Evolutionary conservation across 1,140 invertebrate genomes (phyloP).

Genomic region (Drosophila willistoni): DNA sequence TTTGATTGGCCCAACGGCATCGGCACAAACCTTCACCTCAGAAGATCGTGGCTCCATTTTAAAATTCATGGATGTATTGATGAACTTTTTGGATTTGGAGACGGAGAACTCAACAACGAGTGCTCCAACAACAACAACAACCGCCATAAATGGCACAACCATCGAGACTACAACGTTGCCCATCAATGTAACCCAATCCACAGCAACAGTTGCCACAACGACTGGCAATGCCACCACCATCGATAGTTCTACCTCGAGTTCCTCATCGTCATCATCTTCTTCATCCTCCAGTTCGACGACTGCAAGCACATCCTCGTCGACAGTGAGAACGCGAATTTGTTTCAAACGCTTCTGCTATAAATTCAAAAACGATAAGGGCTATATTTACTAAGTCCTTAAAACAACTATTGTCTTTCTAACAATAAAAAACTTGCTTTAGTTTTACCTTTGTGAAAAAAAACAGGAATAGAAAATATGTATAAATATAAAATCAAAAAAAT

Average conservation of each 20-base stretch:
- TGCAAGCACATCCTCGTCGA: background rate
- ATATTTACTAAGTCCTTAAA: slow-evolving; percentile 32
- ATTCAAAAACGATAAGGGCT: slow-evolving; percentile 55
- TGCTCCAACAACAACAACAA: slow-evolving; percentile 14
- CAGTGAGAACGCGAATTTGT: slow-evolving; percentile 45
- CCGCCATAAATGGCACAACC: background rate
- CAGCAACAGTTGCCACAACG: background rate
- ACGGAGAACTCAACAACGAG: slow-evolving; percentile 29
- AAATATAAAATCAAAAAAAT: slow-evolving; percentile 19
- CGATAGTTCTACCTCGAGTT: background rate
- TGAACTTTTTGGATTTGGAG: slow-evolving; percentile 61
- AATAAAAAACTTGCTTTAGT: no score
- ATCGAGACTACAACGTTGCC: slow-evolving; percentile 32
- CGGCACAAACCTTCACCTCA: slow-evolving; percentile 47
- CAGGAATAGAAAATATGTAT: background rate
- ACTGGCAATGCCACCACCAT: background rate
- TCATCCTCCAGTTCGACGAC: background rate
- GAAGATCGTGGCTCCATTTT: slow-evolving; percentile 60
- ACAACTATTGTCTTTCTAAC: background rate
- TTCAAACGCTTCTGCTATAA: slow-evolving; percentile 67
- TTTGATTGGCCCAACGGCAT: background rate
- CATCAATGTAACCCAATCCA: slow-evolving; percentile 5
- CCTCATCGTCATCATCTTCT: background rate
- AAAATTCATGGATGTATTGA: slow-evolving; percentile 58
- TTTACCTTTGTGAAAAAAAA: no score